Evolutionary conservation across 2,888 invertebrate genomes (phyloP).

Genomic region (Punctoribates punctum): DNA sequence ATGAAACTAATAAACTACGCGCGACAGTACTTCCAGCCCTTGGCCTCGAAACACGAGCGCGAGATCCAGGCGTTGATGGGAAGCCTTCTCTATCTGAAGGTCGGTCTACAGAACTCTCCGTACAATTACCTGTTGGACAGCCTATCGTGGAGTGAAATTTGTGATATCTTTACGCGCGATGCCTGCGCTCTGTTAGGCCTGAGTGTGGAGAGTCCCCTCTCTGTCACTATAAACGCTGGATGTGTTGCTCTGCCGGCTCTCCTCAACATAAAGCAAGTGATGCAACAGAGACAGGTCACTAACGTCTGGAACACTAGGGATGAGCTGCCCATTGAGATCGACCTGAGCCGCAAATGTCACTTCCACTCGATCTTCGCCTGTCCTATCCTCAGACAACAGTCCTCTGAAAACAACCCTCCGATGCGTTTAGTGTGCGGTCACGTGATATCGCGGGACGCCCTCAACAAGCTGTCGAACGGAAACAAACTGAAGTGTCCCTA

Average conservation of each 20-base stretch:
- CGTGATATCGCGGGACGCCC: conserved; percentile 94
- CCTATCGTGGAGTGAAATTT: conserved; percentile 76
- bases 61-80: conserved; percentile 83
- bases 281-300: conserved; percentile 81
- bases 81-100: conserved; percentile 71
- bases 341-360: conserved; percentile 80
- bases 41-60: conserved; percentile 71
- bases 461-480: conserved; percentile 86
- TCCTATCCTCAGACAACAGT: conserved; percentile 94
- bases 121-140: conserved; percentile 71
- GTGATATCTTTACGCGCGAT: conserved; percentile 85
- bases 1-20: conserved; percentile 83
- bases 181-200: conserved; percentile 85
- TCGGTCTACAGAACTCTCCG: conserved; percentile 73
- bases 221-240: conserved; percentile 86
- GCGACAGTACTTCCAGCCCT: conserved; percentile 73
- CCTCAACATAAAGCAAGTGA: conserved; percentile 86
- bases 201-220: conserved; percentile 81
- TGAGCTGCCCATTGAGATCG: conserved; percentile 95
- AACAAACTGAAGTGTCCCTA: conserved; percentile 98
- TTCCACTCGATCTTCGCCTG: conserved; percentile 99
- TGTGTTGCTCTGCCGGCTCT: conserved; percentile 89
- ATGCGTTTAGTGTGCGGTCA: conserved; percentile 96
- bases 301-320: conserved; percentile 89
- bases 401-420: conserved; percentile 92